Evolutionary conservation across 2,888 invertebrate genomes (phyloP).

Genomic region (Nephrotoma flavescens): DNA sequence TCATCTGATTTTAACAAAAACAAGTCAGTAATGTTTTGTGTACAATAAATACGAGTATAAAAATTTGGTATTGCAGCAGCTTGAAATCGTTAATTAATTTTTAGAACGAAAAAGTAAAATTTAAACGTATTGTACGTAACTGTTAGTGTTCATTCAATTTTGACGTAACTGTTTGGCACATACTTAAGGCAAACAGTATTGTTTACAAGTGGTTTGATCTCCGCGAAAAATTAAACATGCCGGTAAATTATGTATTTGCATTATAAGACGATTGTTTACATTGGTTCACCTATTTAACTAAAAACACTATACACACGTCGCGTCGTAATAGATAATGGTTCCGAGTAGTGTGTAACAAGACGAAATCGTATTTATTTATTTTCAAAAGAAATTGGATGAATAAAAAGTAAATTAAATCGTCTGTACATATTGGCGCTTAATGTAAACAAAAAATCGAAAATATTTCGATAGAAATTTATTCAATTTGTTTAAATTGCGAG

Average conservation of each 20-base stretch:
- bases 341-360: background rate
- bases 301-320: background rate
- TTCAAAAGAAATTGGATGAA: background rate
- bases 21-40: too few species aligned
- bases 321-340: background rate
- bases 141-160: background rate
- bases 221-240: background rate
- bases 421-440: background rate
- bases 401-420: background rate
- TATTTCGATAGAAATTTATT: background rate
- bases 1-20: too few species aligned
- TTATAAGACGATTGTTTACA: background rate
- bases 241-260: too few species aligned
- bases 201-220: background rate
- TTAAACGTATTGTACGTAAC: too few species aligned
- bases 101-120: too few species aligned
- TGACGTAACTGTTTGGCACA: background rate
- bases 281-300: background rate
- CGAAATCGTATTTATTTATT: background rate
- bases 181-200: background rate
- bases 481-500: background rate
- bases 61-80: too few species aligned
- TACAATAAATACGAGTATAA: too few species aligned
- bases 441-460: background rate
- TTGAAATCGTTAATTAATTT: too few species aligned